phyloP scores from a whole-genome alignment of 2,888 invertebrate species.

The Elmis aenea region DNA sequence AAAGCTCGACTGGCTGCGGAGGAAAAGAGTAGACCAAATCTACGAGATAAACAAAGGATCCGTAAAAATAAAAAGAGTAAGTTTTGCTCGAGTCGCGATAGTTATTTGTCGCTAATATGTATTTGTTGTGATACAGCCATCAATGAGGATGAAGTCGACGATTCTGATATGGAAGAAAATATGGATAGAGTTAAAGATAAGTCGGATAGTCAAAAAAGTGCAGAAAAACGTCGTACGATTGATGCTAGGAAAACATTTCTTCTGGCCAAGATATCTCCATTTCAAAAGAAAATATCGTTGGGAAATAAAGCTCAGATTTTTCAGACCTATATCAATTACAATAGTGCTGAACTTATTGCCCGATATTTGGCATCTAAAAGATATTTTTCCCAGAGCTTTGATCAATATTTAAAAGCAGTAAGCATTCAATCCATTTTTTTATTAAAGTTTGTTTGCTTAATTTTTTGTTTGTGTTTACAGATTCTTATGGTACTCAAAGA shows the following conservation, averaged over 20 bases:
- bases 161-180: slow-evolving; percentile 40
- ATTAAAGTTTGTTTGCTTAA: not conserved
- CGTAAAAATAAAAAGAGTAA: slow-evolving; percentile 33
- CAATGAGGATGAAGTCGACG: slow-evolving; percentile 39
- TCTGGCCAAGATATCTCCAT: slow-evolving; percentile 76
- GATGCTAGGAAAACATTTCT: slow-evolving; percentile 85
- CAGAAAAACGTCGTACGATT: slow-evolving; percentile 69
- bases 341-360: slow-evolving; percentile 85
- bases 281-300: slow-evolving; percentile 60
- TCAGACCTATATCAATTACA: slow-evolving; percentile 88
- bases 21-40: slow-evolving; percentile 48
- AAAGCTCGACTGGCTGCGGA: slow-evolving; percentile 64
- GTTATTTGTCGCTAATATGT: too few species aligned
- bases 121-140: too few species aligned
- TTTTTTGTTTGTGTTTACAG: slow-evolving; percentile 45
- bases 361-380: slow-evolving; percentile 94
- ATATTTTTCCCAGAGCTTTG: slow-evolving; percentile 96
- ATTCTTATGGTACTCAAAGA: slow-evolving; percentile 84
- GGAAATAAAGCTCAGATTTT: slow-evolving; percentile 77
- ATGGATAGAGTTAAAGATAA: slow-evolving; percentile 47
- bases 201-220: slow-evolving; percentile 54
- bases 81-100: too few species aligned
- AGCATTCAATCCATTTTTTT: too few species aligned
- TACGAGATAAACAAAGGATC: slow-evolving; percentile 42
- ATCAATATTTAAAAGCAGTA: slow-evolving; percentile 76